Evolutionary conservation across 2,888 invertebrate genomes (phyloP).

Genomic region (Halictus ligatus): DNA sequence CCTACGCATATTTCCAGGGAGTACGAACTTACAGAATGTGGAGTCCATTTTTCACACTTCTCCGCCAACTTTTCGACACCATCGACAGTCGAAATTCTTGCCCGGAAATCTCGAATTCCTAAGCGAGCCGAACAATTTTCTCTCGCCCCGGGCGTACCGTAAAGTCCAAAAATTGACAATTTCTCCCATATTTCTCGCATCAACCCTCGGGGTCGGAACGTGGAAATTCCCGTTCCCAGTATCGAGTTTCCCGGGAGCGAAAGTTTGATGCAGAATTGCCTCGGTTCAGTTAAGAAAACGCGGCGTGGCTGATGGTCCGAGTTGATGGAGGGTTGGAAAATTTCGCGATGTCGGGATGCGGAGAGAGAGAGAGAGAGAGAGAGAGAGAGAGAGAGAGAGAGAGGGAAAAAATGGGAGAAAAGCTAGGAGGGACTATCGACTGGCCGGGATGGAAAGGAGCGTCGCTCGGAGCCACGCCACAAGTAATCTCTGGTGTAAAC

Average conservation of each 20-base stretch:
- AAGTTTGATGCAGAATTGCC: background rate
- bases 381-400: background rate
- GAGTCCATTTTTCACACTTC: background rate
- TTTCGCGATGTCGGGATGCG: slow-evolving; percentile 1
- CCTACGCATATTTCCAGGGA: background rate
- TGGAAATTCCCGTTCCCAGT: background rate
- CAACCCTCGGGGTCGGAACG: background rate
- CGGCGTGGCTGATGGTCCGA: background rate
- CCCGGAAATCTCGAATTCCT: background rate
- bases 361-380: background rate
- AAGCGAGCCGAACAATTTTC: background rate
- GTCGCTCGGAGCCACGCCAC: slow-evolving; percentile 53
- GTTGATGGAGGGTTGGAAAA: slow-evolving; percentile 20
- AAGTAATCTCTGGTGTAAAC: slow-evolving; percentile 68
- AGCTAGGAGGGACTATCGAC: slow-evolving; percentile 30
- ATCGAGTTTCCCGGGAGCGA: background rate
- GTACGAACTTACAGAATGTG: background rate
- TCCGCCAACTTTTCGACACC: background rate
- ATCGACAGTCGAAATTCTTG: background rate
- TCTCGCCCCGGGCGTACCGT: background rate
- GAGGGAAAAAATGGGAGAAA: background rate
- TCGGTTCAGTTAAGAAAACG: background rate
- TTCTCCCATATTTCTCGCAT: background rate
- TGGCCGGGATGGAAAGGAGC: slow-evolving; percentile 43
- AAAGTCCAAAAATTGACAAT: background rate